Evolutionary conservation across 2,888 invertebrate genomes (phyloP), one percentile per base, ranked within the genome.

Genomic region (Mesoligia furuncula): DNA sequence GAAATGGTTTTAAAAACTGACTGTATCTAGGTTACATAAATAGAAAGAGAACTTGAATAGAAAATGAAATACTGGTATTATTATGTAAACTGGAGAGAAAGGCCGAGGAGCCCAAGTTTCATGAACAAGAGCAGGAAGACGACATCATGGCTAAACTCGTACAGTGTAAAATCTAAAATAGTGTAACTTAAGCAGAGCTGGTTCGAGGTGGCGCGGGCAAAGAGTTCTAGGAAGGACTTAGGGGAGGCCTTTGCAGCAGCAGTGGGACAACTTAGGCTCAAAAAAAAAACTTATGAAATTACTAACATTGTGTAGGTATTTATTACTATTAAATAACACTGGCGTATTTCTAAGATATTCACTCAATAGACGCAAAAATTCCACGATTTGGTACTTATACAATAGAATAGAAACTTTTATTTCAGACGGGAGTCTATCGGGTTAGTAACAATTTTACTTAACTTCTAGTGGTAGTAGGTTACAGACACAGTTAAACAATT

Each of bases 261-360:
- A 51, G 3, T 24, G 20, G 51, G 51, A 20, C 51, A 20, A 51
- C 20, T 8, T 51, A 51, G 20, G 48, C 17, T 48, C n/a, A 20
- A 20, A 51, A 20, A 57, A 54, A 57, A 57, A 54, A 8, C 54
- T 24, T 9, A 57, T 11, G 20, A 24, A 36, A 36, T 75, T 48
- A 45, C 24, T 59, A 61, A 36, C 27, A 27, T 24, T 59, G 20
- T 75, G 36, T 39, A 24, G 27, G 48, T 48, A 24, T 17, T 39
- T 31, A 24, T 27, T 27, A 48, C 39, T 59, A 39, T 45, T 4
- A 61, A 62, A 78, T 39, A 39, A 78, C 9, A 54, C 20, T 31
- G 11, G 15, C 51, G 1, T 78, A 66, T 76, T 72, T 72, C 36
- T 42, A 66, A 15, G 65, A 45, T 31, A 51, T 54, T 73, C 0